These are phyloP conservation scores for Myotis brandtii DNA, from an alignment of 2,113 vertebrate genomes.

Conservation along the genomic window DNA sequence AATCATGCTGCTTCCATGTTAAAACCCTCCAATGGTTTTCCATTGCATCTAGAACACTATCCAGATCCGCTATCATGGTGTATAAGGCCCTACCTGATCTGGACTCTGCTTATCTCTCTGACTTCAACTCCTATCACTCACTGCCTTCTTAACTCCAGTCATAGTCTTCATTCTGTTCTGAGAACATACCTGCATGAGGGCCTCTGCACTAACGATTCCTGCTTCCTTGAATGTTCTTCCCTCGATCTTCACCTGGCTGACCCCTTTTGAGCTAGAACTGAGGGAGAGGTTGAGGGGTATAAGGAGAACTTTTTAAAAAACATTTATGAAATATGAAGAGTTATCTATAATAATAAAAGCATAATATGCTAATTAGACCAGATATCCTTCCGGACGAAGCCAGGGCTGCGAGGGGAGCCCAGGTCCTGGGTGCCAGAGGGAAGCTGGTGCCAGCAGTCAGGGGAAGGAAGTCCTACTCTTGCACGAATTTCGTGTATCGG, in stretches of 20 bases:
- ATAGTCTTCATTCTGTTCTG: background rate
- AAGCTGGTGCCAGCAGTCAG: no score
- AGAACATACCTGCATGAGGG: background rate
- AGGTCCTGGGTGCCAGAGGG: no score
- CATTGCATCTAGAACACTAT: background rate
- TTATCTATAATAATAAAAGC: background rate
- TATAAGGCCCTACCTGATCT: background rate
- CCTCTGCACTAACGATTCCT: background rate
- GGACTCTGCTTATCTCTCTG: background rate
- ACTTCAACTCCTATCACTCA: background rate
- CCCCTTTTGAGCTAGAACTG: background rate
- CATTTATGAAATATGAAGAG: background rate
- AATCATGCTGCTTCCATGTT: background rate
- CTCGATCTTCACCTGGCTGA: background rate
- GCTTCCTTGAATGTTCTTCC: background rate
- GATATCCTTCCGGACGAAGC: no score
- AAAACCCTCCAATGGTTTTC: background rate
- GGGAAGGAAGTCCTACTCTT: no score
- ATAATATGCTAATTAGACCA: no score
- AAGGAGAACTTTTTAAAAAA: constrained; percentile 3
- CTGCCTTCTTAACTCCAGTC: background rate
- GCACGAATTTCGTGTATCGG: no score
- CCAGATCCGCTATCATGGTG: background rate
- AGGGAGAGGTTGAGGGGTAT: background rate
- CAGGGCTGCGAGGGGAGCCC: no score